phyloP scores from a whole-genome alignment of 2,113 vertebrate species.

The Chrysochloris asiatica region DNA sequence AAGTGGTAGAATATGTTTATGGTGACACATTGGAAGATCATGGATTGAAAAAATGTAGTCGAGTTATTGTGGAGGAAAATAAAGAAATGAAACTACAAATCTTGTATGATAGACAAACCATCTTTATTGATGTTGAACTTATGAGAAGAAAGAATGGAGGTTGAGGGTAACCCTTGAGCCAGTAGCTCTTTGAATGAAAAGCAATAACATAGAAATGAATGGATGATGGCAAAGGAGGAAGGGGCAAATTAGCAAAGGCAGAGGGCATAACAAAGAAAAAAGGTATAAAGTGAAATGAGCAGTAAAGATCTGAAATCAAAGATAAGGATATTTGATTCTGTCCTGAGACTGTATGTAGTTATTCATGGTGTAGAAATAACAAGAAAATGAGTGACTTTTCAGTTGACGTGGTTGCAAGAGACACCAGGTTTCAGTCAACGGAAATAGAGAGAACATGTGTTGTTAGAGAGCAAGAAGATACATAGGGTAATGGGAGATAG shows the following conservation, averaged over 20 bases:
- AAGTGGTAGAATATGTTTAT: background rate
- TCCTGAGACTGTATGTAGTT: background rate
- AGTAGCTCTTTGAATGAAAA: background rate
- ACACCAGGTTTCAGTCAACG: background rate
- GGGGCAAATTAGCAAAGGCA: background rate
- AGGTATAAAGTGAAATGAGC: background rate
- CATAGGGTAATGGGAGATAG: background rate
- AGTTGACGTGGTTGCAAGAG: background rate
- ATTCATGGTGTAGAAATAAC: background rate
- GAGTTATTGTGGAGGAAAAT: background rate
- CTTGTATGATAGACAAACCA: background rate
- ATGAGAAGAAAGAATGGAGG: background rate
- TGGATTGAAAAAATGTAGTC: background rate
- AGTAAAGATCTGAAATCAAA: background rate
- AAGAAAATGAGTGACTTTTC: background rate
- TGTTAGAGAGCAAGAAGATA: background rate
- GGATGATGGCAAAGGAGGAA: background rate
- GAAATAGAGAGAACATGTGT: background rate
- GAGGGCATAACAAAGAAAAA: background rate
- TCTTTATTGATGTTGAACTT: background rate
- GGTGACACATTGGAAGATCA: background rate
- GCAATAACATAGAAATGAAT: background rate
- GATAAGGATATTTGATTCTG: background rate
- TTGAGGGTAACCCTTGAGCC: background rate
- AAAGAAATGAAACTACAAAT: background rate